Percentiles rank a stretch among this genome's conserved stretches.
These are phyloP conservation scores for Caenorhabditis elegans DNA, from an alignment of 1,140 invertebrate genomes.

Conservation along the genomic window DNA sequence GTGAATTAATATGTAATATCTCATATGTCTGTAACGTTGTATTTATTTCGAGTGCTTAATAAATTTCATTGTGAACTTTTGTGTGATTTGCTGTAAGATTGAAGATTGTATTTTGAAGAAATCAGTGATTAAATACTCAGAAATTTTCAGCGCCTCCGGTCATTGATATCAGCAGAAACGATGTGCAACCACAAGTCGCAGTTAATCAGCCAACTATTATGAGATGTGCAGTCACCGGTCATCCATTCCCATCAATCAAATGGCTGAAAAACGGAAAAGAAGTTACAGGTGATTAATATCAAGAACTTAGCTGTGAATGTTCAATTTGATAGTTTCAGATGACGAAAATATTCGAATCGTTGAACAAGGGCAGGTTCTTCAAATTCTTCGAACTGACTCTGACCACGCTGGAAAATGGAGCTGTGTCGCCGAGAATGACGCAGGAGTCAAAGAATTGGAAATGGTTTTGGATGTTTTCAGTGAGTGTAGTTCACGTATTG, in stretches of 20 bases:
- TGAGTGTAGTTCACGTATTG: too few relatives aligned
- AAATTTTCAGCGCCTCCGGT: conserved; percentile 48
- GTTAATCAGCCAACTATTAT: conserved; percentile 65
- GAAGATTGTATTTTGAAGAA: not conserved
- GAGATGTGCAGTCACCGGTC: conserved; percentile 69
- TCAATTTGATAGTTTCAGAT: not conserved
- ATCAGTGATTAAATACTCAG: not conserved
- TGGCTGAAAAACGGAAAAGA: conserved; percentile 71
- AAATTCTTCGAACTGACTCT: conserved; percentile 46
- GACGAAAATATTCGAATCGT: conserved; percentile 49
- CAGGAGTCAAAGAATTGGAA: conserved; percentile 52
- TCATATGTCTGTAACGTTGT: not conserved
- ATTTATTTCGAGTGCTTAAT: not conserved
- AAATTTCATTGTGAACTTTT: not conserved
- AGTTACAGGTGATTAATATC: conserved; percentile 35
- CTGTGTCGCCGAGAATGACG: conserved; percentile 62
- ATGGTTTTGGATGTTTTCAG: conserved; percentile 58
- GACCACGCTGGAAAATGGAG: conserved; percentile 60
- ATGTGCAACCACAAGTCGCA: conserved; percentile 38
- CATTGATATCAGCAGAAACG: conserved; percentile 41
- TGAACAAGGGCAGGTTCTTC: conserved; percentile 58
- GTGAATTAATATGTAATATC: not conserved
- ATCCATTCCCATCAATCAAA: conserved; percentile 79
- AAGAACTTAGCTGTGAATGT: not conserved
- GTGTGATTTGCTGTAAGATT: not conserved